Conservation (phyloP, 2,888 invertebrate genomes). For the Limnephilus rhombicus region DNA sequence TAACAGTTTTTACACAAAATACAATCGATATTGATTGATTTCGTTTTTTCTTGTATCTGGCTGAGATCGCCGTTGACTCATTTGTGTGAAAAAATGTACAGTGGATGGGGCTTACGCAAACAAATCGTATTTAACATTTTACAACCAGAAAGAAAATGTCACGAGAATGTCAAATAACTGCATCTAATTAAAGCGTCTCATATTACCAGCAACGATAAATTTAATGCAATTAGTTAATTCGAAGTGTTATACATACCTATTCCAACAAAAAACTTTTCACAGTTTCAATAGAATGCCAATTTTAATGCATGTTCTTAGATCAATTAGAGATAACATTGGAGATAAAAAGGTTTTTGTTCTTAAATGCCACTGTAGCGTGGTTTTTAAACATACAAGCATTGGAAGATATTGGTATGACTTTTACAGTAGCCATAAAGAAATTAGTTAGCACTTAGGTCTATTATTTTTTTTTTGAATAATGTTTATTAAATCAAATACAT, state of each 20-base stretch:
- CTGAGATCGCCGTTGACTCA: neutral
- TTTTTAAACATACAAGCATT: neutral
- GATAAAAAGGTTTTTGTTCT: neutral
- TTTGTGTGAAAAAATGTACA: neutral
- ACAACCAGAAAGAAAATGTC: neutral
- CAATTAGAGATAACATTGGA: neutral
- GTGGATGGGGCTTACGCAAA: neutral
- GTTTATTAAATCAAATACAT: no score
- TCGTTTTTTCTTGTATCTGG: slow-evolving; percentile 3
- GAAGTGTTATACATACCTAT: neutral
- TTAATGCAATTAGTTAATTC: neutral
- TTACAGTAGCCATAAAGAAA: neutral
- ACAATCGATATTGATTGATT: neutral
- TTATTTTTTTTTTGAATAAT: no score
- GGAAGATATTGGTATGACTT: neutral
- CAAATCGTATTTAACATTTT: neutral
- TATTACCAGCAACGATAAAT: neutral
- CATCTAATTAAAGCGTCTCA: neutral
- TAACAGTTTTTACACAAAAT: neutral
- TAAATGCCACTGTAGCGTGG: neutral
- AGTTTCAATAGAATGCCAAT: neutral
- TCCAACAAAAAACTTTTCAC: neutral
- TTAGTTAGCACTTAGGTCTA: neutral
- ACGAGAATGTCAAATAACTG: neutral
- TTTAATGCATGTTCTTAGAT: neutral